phyloP scores from a whole-genome alignment of 2,797 vertebrate genomes.

The Propithecus deckenii region DNA sequence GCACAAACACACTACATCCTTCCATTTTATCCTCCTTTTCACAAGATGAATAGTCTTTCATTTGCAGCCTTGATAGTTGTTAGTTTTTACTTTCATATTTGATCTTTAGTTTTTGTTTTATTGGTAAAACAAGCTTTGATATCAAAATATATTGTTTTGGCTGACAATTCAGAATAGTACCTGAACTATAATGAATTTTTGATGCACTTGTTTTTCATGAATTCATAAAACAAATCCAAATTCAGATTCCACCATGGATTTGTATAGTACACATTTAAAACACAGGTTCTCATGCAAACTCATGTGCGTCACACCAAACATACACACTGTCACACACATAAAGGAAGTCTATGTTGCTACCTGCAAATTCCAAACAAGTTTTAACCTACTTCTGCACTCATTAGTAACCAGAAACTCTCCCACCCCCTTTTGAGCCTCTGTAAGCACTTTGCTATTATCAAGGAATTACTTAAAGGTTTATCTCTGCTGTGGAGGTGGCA shows the following conservation, averaged over 20 bases:
- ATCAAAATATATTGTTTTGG: background rate
- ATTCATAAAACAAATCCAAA: background rate
- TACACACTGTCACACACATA: background rate
- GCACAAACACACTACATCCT: background rate
- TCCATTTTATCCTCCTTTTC: background rate
- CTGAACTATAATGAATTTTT: background rate
- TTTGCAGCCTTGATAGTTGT: background rate
- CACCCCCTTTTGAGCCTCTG: background rate
- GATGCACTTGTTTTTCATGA: background rate
- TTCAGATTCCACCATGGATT: background rate
- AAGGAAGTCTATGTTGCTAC: background rate
- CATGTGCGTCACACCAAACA: background rate
- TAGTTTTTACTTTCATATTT: slow-evolving; percentile 34
- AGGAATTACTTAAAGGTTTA: background rate
- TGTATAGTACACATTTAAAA: background rate
- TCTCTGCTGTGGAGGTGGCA: background rate
- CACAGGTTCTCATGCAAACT: background rate
- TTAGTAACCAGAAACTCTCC: background rate
- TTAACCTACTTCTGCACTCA: background rate
- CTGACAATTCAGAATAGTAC: background rate
- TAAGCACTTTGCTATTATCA: background rate
- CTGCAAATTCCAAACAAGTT: background rate
- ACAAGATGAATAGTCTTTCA: background rate
- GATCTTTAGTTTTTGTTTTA: background rate
- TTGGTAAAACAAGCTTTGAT: background rate